A percentile compares a stretch with the other conserved stretches of the same genome.
These are phyloP conservation scores for Lithodes maja DNA, from an alignment of 2,888 invertebrate genomes.

Conservation along the genomic window DNA sequence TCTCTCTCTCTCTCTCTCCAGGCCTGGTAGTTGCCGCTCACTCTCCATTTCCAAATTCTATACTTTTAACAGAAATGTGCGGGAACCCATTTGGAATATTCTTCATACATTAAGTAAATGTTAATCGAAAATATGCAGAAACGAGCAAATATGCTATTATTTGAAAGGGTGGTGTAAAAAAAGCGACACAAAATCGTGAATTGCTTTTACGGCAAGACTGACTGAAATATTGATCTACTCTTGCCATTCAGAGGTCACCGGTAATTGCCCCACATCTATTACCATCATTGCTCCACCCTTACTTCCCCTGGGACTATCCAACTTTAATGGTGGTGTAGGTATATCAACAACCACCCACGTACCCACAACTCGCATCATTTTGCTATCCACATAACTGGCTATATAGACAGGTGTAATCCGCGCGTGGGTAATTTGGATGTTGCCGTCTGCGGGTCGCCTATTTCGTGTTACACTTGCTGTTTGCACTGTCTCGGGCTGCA, in stretches of 20 bases:
- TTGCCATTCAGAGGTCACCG: conserved; percentile 5
- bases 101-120: not conserved
- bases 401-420: not conserved
- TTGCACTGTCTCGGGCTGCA: not conserved
- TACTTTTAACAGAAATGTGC: not conserved
- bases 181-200: not conserved
- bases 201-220: not conserved
- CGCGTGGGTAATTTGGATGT: not conserved
- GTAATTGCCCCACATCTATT: not conserved
- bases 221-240: conserved; percentile 17
- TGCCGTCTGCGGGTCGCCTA: not conserved
- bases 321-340: too few species aligned
- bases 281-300: not conserved
- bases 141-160: not conserved
- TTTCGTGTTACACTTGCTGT: not conserved
- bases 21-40: not conserved
- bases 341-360: too few species aligned
- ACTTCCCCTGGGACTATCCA: not conserved
- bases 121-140: not conserved
- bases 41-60: not conserved
- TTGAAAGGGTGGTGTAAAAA: not conserved
- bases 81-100: not conserved
- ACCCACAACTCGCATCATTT: too few species aligned
- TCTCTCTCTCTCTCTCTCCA: conserved; percentile 7
- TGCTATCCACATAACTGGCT: too few species aligned